phyloP scores from a whole-genome alignment of 2,113 vertebrate species.

The Pelodiscus sinensis region DNA sequence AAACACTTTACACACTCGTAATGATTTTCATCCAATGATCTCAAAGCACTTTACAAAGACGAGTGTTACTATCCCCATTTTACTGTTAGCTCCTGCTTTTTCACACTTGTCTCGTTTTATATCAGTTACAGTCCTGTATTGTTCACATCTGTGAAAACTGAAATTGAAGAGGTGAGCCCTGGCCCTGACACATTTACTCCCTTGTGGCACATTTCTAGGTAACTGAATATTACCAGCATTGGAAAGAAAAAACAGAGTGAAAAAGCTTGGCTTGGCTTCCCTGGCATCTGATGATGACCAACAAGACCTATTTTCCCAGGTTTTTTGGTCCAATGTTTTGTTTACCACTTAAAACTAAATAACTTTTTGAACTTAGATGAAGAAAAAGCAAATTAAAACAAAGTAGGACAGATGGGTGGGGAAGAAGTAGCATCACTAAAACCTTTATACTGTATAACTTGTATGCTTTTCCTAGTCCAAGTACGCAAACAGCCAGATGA shows the following conservation, averaged over 20 bases:
- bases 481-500: not conserved
- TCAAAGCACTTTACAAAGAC: not conserved
- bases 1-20: not conserved
- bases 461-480: not conserved
- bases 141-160: not conserved
- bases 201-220: not conserved
- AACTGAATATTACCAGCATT: not conserved
- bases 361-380: not conserved
- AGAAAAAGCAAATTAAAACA: not conserved
- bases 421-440: not conserved
- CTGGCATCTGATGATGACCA: not conserved
- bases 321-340: not conserved
- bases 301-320: not conserved
- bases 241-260: not conserved
- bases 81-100: not conserved
- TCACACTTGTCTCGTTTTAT: not conserved
- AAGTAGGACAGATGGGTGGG: not conserved
- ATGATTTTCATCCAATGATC: not conserved
- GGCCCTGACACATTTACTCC: not conserved
- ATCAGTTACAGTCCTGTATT: not conserved
- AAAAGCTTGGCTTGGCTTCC: not conserved
- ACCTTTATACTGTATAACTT: not conserved
- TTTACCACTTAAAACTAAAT: not conserved
- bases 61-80: not conserved
- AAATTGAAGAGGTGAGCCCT: not conserved